phyloP scores from a whole-genome alignment of 2,888 invertebrate species.

The Erynnis tages region DNA sequence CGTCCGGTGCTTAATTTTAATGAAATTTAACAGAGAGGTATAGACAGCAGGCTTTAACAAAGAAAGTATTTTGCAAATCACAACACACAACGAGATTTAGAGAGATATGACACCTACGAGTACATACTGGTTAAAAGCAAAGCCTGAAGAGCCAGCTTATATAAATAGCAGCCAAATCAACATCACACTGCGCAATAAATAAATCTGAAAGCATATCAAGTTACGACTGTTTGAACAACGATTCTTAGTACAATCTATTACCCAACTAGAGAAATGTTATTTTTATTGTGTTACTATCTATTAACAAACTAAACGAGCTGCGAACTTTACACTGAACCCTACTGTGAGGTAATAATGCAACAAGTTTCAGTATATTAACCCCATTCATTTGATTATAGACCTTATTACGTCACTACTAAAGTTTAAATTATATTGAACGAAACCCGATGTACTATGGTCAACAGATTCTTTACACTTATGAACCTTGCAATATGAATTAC shows the following conservation, averaged over 20 bases:
- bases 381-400: not conserved
- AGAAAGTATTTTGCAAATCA: no score
- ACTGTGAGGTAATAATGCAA: slow-evolving; percentile 9
- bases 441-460: slow-evolving; percentile 5
- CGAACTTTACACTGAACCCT: slow-evolving; percentile 18
- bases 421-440: not conserved
- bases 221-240: not conserved
- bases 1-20: no score
- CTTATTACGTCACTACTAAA: not conserved
- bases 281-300: slow-evolving; percentile 21
- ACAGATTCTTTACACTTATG: slow-evolving; percentile 14
- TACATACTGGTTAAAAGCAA: not conserved
- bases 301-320: slow-evolving; percentile 17
- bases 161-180: not conserved
- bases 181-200: slow-evolving; percentile 1
- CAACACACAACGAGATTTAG: no score
- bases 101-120: no score
- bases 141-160: not conserved
- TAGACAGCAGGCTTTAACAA: no score
- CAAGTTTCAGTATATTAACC: not conserved
- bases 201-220: slow-evolving; percentile 11
- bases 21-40: no score
- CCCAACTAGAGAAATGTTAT: slow-evolving; percentile 3
- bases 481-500: slow-evolving; percentile 13
- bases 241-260: slow-evolving; percentile 12